Evolutionary conservation across 1,140 invertebrate species (phyloP), one percentile per base, ranked within the genome.

Genomic region (Asobara japonica): DNA sequence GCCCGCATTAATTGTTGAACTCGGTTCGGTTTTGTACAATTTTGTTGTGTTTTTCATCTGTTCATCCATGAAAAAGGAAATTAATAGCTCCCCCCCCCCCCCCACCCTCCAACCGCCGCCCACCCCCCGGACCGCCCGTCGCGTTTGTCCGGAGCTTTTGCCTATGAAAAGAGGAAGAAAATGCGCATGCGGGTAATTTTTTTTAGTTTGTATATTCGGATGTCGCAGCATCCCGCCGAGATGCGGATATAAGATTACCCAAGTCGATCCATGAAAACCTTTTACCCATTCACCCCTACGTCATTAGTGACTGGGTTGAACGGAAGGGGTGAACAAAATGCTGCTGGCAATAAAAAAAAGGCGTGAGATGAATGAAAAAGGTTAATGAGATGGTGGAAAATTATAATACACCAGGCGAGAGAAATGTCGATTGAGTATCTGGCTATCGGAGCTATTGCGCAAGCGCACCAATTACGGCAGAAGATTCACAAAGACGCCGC

Each of bases 241-340:
- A 80, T 83, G 76, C 74, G 76, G 64, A 20, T 76, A 74, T 76
- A 78, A 83, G 79, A 83, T 83, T 80, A 62, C 75, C 70, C 74
- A 76, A 79, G 68, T 71, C 74, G 76, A 77, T 78, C 77, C 74
- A 76, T 79, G 78, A 74, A 77, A 72, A 82, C 78, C 83, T 83
- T 84, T 84, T 84, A 84, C 84, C 82, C 72, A 11, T 41, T 68
- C 27, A 64, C 65, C 71, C 45, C 36, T 72, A 84, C 73, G 80
- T n/a, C n/a, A n/a, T n/a, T n/a, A n/a, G n/a, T n/a, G n/a, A n/a
- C n/a, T 84, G 78, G 82, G 78, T 78, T 68, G 82, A 77, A 65
- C 76, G 81, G 72, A 76, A 78, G 76, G 79, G 69, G 67, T 27
- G 60, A 29, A 62, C 60, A 6, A 6, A 62, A 62, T 62, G 60